A percentile compares a stretch with the other conserved stretches of the same genome.
phyloP scores from a whole-genome alignment of 2,797 vertebrate species.

The Pipistrellus nathusii region DNA sequence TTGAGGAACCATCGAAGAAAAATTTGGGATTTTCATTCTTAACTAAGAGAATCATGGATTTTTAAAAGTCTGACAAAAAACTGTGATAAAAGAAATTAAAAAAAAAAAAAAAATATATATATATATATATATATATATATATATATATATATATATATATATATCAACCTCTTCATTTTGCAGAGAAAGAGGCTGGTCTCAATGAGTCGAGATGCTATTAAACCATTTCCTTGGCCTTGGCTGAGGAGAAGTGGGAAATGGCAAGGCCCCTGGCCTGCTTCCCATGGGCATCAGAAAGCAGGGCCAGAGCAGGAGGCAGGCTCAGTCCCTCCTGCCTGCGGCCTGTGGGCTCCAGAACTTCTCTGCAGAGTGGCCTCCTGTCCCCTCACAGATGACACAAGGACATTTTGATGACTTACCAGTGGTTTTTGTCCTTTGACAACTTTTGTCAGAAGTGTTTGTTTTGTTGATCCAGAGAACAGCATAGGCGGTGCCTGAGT shows the following conservation, averaged over 20 bases:
- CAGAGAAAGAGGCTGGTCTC: neutral
- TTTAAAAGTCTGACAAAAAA: neutral
- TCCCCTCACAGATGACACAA: neutral
- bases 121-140: too few species aligned
- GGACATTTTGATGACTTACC: neutral
- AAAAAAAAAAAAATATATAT: neutral
- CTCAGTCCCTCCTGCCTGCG: neutral
- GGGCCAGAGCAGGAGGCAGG: too few species aligned
- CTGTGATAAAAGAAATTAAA: neutral
- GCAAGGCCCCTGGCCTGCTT: neutral
- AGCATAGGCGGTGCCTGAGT: fast-evolving
- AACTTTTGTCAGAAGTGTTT: neutral
- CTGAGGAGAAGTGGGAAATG: neutral
- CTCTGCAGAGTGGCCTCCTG: neutral
- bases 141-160: neutral
- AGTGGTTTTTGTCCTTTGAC: neutral
- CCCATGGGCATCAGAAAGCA: neutral
- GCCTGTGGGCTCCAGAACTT: neutral
- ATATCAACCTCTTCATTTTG: neutral
- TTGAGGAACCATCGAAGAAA: neutral
- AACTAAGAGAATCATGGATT: neutral
- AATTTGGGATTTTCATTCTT: neutral
- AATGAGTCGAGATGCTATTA: neutral
- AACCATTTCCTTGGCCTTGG: neutral
- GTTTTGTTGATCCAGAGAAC: neutral